These are phyloP conservation scores for Harlomillsia oculata DNA, from an alignment of 1,140 invertebrate genomes.

Conservation along the genomic window DNA sequence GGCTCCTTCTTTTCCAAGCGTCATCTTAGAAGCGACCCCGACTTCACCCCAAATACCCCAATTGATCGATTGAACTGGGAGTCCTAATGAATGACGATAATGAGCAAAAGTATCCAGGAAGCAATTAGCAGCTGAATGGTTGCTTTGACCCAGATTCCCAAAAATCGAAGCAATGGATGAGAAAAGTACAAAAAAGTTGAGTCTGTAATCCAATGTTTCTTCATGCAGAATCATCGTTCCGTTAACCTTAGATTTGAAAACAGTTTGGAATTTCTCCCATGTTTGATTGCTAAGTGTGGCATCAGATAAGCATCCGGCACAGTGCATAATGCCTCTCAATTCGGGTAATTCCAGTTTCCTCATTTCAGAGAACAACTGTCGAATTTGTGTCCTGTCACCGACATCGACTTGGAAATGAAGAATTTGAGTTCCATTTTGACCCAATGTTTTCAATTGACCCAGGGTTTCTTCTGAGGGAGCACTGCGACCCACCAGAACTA, in stretches of 20 bases:
- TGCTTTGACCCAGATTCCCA: conserved; percentile 3
- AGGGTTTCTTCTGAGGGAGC: conserved; percentile 1
- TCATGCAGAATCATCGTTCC: conserved; percentile 18
- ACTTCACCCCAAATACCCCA: conserved; percentile 15
- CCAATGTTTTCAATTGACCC: background rate
- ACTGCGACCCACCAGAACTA: conserved; percentile 18
- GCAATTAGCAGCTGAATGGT: background rate
- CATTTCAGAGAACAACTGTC: background rate
- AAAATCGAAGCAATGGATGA: background rate
- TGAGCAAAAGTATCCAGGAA: conserved; percentile 14
- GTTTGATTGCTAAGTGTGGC: conserved; percentile 3
- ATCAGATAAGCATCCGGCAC: conserved; percentile 10
- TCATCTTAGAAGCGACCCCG: background rate
- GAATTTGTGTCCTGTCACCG: background rate
- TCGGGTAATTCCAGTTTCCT: conserved; percentile 4
- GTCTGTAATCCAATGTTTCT: background rate
- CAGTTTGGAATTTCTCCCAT: conserved; percentile 2
- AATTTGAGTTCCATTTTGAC: background rate
- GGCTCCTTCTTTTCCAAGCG: background rate
- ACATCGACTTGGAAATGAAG: conserved; percentile 3
- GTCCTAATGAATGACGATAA: background rate
- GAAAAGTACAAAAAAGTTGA: conserved; percentile 4
- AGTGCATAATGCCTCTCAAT: conserved; percentile 21
- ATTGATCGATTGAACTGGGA: conserved; percentile 2
- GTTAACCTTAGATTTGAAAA: conserved; percentile 18